Conservation (phyloP, 1,140 invertebrate species). For the Leguminivora glycinivorella region DNA sequence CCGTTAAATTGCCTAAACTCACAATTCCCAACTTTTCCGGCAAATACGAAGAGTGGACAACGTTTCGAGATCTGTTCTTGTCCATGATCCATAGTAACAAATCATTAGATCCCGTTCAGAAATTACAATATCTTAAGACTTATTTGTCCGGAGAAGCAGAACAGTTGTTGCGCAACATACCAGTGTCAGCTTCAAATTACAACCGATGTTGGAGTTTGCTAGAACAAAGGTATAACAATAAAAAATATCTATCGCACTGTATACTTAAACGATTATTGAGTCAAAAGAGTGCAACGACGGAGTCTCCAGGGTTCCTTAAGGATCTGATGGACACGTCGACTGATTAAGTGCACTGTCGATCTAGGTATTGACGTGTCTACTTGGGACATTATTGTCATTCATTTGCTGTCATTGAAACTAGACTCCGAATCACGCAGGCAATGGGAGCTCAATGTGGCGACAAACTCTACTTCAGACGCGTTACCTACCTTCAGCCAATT, state of each 20-base stretch:
- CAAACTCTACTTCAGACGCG: not conserved
- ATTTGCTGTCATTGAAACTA: not conserved
- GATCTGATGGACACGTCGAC: not conserved
- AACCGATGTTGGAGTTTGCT: not conserved
- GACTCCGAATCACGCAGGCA: not conserved
- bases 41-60: conserved; percentile 21
- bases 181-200: not conserved
- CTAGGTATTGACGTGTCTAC: not conserved
- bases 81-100: conserved; percentile 38
- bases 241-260: too few relatives aligned
- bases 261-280: too few relatives aligned
- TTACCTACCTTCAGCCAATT: conserved; percentile 7
- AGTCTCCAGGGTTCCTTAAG: not conserved
- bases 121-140: conserved; percentile 26
- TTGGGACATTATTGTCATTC: not conserved
- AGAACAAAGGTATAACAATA: not conserved
- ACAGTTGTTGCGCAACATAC: conserved; percentile 25
- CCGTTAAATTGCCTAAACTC: not conserved
- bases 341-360: not conserved
- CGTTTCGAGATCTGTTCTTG: conserved; percentile 37
- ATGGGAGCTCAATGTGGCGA: not conserved
- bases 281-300: not conserved
- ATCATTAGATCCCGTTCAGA: conserved; percentile 33
- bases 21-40: too few relatives aligned
- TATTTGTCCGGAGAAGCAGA: conserved; percentile 37